Conservation (phyloP, 2,888 invertebrate species). For the Hipparchia semele region DNA sequence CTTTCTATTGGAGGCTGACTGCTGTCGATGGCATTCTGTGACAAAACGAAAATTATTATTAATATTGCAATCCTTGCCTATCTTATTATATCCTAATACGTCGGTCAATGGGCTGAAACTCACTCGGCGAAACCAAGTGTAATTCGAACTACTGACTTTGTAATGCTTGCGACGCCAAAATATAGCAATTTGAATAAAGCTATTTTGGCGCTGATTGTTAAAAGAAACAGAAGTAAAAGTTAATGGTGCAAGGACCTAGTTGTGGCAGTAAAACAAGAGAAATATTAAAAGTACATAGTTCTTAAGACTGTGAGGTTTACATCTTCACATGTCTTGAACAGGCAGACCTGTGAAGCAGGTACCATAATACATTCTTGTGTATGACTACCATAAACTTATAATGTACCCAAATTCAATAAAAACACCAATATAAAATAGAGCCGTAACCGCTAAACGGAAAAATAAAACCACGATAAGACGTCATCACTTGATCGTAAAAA, state of each 20-base stretch:
- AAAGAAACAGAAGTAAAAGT: too few relatives aligned
- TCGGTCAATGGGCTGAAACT: too few relatives aligned
- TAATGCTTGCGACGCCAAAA: too few relatives aligned
- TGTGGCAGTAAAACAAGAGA: too few relatives aligned
- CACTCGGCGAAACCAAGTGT: too few relatives aligned
- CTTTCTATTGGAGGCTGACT: constrained; percentile 85
- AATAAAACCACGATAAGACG: constrained; percentile 27
- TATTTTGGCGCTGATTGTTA: too few relatives aligned
- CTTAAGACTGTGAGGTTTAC: too few relatives aligned
- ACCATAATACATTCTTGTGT: not conserved
- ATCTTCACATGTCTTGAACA: not conserved
- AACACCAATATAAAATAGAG: constrained; percentile 10
- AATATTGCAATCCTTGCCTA: not conserved
- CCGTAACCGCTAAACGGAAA: constrained; percentile 18
- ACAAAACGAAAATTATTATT: constrained; percentile 44
- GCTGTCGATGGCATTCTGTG: constrained; percentile 78
- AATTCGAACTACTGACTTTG: too few relatives aligned
- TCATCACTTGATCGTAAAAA: constrained; percentile 35
- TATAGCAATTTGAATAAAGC: too few relatives aligned
- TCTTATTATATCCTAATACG: too few relatives aligned
- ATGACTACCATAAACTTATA: not conserved
- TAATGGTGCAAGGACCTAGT: too few relatives aligned
- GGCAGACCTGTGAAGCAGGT: not conserved
- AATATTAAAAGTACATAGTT: too few relatives aligned
- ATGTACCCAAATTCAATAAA: constrained; percentile 13